Evolutionary conservation across 2,888 invertebrate genomes (phyloP), one percentile per base, ranked within the genome.

Genomic region (Rhingia rostrata): DNA sequence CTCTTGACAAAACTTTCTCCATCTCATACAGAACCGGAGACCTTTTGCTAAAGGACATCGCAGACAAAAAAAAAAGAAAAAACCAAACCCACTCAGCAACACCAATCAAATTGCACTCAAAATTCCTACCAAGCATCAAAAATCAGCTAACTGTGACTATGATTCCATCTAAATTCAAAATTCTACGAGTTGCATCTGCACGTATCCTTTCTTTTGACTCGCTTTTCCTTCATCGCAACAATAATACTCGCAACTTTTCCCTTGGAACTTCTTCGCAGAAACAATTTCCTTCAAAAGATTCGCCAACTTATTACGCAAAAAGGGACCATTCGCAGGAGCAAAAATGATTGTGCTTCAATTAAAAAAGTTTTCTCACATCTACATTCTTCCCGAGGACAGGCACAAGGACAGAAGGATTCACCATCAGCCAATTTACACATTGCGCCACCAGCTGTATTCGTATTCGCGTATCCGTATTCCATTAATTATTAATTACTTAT

Each of bases 401-500:
- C 41, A 60, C 51, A 54, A 53, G 22, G 22, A 22, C 22, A 22
- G 22, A 22, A 22, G 22, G 22, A 22, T 22, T 22, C 22, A 22
- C 22, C 22, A 22, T 22, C 22, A 22, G 22, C 22, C 22, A 22
- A 22, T 22, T 22, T 22, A 22, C 22, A 22, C 22, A 22, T 22
- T 22, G 22, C 22, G 22, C 22, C 22, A 22, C 22, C 22, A 22
- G 22, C 22, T 22, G 5, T 4, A 45, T 45, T 45, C 45, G 45
- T 45, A 45, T 45, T 45, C 45, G 12, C 45, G 22, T 22, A 22
- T 22, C 69, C 56, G 66, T 45, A 66, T 78, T 63, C 43, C 49
- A 83, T 83, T 83, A 72, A 83, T 83, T 67, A 78, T 73, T 73
- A 83, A 83, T 83, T 78, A 78, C 72, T 78, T 77, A 77, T 72